Conservation (phyloP, 2,797 vertebrate genomes). For the Buceros bicornis region DNA sequence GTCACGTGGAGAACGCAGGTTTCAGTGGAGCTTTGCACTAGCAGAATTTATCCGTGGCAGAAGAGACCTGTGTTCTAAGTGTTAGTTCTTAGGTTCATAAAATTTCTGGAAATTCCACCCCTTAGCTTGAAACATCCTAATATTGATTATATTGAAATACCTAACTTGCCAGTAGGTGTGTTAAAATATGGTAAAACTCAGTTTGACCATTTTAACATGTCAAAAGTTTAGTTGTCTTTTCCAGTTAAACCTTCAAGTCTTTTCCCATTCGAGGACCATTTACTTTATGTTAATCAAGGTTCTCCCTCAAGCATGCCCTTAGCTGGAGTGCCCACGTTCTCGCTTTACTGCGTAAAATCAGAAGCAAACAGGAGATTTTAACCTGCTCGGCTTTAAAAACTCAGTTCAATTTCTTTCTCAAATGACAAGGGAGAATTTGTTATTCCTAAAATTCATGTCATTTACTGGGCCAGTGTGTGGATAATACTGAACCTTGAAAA, state of each 20-base stretch:
- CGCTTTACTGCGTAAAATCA: background rate
- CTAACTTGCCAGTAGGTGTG: background rate
- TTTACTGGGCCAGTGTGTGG: background rate
- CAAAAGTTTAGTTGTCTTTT: background rate
- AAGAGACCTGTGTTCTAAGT: background rate
- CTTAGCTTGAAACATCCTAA: background rate
- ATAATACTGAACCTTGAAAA: background rate
- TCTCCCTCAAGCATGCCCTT: background rate
- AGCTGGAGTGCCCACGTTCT: background rate
- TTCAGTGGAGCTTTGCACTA: background rate
- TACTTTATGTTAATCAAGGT: background rate
- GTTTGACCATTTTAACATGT: background rate
- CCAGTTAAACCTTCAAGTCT: background rate
- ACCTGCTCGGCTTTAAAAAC: background rate
- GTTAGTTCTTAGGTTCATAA: background rate
- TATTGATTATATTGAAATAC: background rate
- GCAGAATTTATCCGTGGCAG: background rate
- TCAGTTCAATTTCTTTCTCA: background rate
- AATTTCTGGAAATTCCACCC: background rate
- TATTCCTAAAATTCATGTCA: background rate
- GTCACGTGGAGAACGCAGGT: background rate
- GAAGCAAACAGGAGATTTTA: background rate
- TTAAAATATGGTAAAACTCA: background rate
- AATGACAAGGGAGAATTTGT: background rate
- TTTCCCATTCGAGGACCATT: background rate